Evolutionary conservation across 2,113 vertebrate species (phyloP).

Genomic region (Takifugu flavidus): DNA sequence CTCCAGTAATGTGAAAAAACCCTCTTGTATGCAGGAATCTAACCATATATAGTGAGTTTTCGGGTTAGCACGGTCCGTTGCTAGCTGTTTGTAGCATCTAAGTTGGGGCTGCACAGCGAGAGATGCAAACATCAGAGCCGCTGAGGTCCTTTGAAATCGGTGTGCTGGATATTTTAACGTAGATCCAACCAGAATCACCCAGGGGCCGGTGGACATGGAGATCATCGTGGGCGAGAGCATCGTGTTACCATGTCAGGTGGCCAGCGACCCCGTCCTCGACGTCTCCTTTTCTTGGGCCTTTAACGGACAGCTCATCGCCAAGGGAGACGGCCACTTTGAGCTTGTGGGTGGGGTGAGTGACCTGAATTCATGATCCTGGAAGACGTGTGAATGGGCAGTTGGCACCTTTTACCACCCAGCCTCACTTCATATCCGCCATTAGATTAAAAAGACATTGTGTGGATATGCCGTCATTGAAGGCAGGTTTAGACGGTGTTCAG

Average conservation of each 20-base stretch:
- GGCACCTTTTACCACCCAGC: conserved; percentile 33
- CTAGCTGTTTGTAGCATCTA: too few relatives aligned
- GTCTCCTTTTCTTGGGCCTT: conserved; percentile 91
- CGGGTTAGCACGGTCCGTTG: too few relatives aligned
- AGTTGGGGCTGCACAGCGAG: too few relatives aligned
- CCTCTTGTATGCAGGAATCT: too few relatives aligned
- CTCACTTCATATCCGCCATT: conserved; percentile 30
- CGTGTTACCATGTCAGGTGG: conserved; percentile 86
- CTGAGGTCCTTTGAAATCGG: neutral
- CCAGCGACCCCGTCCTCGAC: conserved; percentile 84
- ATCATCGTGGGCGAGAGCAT: conserved; percentile 91
- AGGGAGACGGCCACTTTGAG: conserved; percentile 85
- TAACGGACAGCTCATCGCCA: conserved; percentile 83
- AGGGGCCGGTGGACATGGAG: conserved; percentile 87
- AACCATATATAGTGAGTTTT: too few relatives aligned
- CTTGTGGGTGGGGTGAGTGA: conserved; percentile 88
- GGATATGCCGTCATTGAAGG: conserved; percentile 8
- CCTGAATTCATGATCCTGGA: conserved; percentile 24
- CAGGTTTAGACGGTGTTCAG: neutral
- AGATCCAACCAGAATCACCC: conserved; percentile 87
- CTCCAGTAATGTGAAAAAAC: too few relatives aligned
- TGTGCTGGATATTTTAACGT: conserved; percentile 26
- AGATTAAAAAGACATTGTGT: conserved; percentile 45
- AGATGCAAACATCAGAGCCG: too few relatives aligned
- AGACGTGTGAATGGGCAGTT: conserved; percentile 53